These are phyloP conservation scores for Drosophila kuntzei DNA, from an alignment of 2,888 invertebrate species.

Conservation along the genomic window DNA sequence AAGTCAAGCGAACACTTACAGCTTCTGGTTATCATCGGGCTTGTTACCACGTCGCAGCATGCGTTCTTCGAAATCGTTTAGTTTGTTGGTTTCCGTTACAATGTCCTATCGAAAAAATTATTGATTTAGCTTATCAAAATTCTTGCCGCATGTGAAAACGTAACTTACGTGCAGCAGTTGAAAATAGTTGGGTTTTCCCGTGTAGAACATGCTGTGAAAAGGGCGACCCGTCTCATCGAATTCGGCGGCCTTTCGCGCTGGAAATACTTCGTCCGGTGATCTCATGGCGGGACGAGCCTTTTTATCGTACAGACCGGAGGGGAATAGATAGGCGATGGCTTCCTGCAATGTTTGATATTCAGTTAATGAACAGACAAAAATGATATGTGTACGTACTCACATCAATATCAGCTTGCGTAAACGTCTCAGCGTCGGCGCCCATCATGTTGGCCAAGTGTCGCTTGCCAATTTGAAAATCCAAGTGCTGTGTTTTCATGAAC, in stretches of 20 bases:
- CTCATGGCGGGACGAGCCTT: conserved; percentile 95
- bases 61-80: conserved; percentile 90
- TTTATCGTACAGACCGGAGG: conserved; percentile 95
- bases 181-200: conserved; percentile 94
- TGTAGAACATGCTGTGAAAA: conserved; percentile 96
- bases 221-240: conserved; percentile 97
- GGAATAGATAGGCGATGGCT: conserved; percentile 97
- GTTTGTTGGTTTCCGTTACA: conserved; percentile 88
- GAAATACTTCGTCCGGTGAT: conserved; percentile 94
- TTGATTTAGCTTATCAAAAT: background rate
- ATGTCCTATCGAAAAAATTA: conserved; percentile 87
- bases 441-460: conserved; percentile 99
- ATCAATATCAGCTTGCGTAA: conserved; percentile 94
- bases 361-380: background rate
- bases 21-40: conserved; percentile 87
- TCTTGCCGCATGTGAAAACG: fast-evolving
- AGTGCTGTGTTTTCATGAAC: conserved; percentile 92
- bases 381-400: conserved; percentile 86
- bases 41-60: conserved; percentile 88
- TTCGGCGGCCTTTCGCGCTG: conserved; percentile 93
- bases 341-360: conserved; percentile 86
- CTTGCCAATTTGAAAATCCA: conserved; percentile 95
- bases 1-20: conserved; percentile 85
- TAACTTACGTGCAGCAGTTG: conserved; percentile 91
- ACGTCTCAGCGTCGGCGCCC: conserved; percentile 96